A percentile compares a stretch with the other conserved stretches of the same genome.
These are phyloP conservation scores for Pilophorus perplexus DNA, from an alignment of 2,888 invertebrate genomes.

Conservation along the genomic window DNA sequence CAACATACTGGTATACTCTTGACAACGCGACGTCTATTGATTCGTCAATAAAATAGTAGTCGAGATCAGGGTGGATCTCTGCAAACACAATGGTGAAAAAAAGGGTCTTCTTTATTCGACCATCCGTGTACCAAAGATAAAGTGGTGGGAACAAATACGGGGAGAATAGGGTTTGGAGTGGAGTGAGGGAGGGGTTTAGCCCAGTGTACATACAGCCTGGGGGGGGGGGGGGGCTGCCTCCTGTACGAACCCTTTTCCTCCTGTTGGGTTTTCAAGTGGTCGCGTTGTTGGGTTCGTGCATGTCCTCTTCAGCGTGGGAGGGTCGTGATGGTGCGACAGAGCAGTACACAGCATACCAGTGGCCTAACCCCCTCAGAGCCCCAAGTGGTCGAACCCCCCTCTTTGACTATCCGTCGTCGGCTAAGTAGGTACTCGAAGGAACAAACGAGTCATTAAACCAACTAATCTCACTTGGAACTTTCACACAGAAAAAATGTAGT, in stretches of 20 bases:
- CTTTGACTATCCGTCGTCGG: background rate
- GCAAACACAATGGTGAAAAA: conserved; percentile 19
- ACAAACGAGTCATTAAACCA: conserved; percentile 30
- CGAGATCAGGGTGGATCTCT: conserved; percentile 3
- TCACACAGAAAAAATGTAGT: no score
- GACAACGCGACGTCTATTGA: conserved; percentile 10
- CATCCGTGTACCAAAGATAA: conserved; percentile 11
- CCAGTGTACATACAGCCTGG: no score
- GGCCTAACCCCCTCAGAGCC: background rate
- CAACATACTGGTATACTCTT: no score
- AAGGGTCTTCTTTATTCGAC: background rate
- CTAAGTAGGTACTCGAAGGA: conserved; percentile 3
- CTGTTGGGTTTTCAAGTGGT: conserved; percentile 35
- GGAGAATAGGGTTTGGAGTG: background rate
- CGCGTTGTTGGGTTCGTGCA: conserved; percentile 20
- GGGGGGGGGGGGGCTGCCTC: background rate
- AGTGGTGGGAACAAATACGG: conserved; percentile 33
- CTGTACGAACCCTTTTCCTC: conserved; percentile 23
- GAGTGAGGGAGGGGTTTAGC: background rate
- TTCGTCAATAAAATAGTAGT: conserved; percentile 11
- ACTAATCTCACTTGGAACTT: no score
- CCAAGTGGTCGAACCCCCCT: no score
- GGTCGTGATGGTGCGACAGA: conserved; percentile 32
- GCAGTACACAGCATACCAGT: conserved; percentile 18
- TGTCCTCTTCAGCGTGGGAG: conserved; percentile 34